Percentiles rank a stretch among this genome's conserved stretches.
Conservation (phyloP, 2,113 vertebrate genomes). For the Galbula dea region DNA sequence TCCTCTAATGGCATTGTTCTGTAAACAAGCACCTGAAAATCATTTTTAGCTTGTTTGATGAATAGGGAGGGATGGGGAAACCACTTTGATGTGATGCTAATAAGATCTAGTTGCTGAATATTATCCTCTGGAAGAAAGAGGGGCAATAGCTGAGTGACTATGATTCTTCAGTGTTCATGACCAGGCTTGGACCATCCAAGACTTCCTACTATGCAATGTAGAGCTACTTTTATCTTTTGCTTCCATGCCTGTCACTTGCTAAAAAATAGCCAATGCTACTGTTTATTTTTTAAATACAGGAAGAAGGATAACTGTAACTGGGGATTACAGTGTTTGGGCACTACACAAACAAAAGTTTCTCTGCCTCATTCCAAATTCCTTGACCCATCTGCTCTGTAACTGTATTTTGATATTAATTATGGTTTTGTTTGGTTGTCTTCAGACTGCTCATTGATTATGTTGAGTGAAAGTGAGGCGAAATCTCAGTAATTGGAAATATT, state of each 20-base stretch:
- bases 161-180: not conserved
- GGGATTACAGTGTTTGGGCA: not conserved
- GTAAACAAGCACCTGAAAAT: slow-evolving; percentile 9
- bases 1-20: not conserved
- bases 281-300: no score
- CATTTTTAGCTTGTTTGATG: not conserved
- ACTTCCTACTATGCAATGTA: not conserved
- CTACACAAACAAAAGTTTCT: not conserved
- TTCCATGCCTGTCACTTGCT: not conserved
- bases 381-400: not conserved
- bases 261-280: not conserved
- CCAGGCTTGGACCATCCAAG: not conserved
- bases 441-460: not conserved
- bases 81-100: not conserved
- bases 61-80: not conserved
- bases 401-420: not conserved
- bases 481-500: not conserved
- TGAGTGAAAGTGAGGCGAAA: not conserved
- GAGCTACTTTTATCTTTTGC: not conserved
- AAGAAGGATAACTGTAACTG: not conserved
- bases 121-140: not conserved
- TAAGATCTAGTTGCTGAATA: not conserved
- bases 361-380: not conserved
- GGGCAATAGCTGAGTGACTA: not conserved
- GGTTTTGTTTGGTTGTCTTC: not conserved